Base-by-base conservation (phyloP, 2,113 vertebrate species). In the Pachycephala philippinensis region DNA sequence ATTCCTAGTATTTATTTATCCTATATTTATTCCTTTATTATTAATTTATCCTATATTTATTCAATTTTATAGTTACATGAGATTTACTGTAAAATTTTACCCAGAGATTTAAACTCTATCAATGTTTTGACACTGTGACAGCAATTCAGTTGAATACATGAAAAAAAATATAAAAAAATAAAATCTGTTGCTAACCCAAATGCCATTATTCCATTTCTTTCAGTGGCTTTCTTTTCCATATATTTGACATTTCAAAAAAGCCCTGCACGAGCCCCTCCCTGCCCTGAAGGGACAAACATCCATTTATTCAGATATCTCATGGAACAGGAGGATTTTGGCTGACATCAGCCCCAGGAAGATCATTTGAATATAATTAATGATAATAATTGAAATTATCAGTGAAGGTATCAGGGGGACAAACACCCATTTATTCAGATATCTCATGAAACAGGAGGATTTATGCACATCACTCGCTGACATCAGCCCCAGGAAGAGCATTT, bases 341-440 rank as follows among this genome's bases (percentile, higher is more conserved):
- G n/a, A n/a, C n/a, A n/a, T n/a, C n/a, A n/a, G n/a, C n/a, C n/a
- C n/a, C n/a, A n/a, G n/a, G n/a, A n/a, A n/a, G n/a, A n/a, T n/a
- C n/a, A n/a, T n/a, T n/a, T n/a, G n/a, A n/a, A n/a, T n/a, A n/a
- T n/a, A n/a, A n/a, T n/a, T n/a, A n/a, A n/a, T n/a, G n/a, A n/a
- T n/a, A n/a, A n/a, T n/a, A n/a, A n/a, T n/a, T n/a, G n/a, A n/a
- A n/a, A n/a, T n/a, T n/a, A n/a, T n/a, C n/a, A n/a, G n/a, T n/a
- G n/a, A n/a, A n/a, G n/a, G n/a, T n/a, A n/a, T n/a, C n/a, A n/a
- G n/a, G n/a, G n/a, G 26, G 27, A 42, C 30, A 72, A 92, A 77
- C 16, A 31, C 0, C 1, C 15, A 35, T 77, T 45, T 64, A 47
- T 44, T 64, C 53, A 64, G 47, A 24, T 9, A 0, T 1, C 15